Percentiles rank a stretch among this genome's conserved stretches.
phyloP scores from a whole-genome alignment of 2,888 invertebrate species.

The Tetragnatha montana region DNA sequence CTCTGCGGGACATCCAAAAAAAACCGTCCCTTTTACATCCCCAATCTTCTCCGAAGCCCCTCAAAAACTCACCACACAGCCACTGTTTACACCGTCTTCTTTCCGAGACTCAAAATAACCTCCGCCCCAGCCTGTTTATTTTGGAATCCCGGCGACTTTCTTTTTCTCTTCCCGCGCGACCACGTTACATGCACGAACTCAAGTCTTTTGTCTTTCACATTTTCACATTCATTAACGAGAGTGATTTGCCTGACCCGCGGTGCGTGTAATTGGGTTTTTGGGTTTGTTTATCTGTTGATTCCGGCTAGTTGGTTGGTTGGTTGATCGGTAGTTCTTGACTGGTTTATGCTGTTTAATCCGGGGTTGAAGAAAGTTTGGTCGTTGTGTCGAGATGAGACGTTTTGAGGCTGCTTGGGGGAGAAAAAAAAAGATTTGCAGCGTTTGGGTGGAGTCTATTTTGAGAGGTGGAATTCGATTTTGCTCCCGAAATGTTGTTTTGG shows the following conservation, averaged over 20 bases:
- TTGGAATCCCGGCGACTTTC: constrained; percentile 11
- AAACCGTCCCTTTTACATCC: neutral
- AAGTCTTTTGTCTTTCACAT: neutral
- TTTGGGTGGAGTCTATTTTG: no score
- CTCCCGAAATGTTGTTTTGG: no score
- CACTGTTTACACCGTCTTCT: constrained; percentile 12
- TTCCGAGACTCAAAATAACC: constrained; percentile 16
- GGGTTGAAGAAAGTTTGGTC: no score
- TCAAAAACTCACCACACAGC: no score
- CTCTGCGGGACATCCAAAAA: neutral
- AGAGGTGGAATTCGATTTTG: no score
- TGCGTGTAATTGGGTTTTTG: neutral
- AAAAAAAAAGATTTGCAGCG: no score
- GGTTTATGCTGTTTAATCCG: no score
- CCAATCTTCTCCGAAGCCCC: no score
- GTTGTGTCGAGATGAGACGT: no score
- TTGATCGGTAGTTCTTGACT: no score
- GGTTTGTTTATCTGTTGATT: constrained; percentile 4
- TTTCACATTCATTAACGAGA: neutral
- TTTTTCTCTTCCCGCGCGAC: neutral
- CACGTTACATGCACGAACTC: neutral
- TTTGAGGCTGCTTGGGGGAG: no score
- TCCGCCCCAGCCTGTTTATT: constrained; percentile 22
- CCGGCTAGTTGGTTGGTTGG: neutral
- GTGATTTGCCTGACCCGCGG: neutral